A percentile compares a stretch with the other conserved stretches of the same genome.
phyloP scores from a whole-genome alignment of 2,888 invertebrate genomes.

The Amphiduros pacificus region DNA sequence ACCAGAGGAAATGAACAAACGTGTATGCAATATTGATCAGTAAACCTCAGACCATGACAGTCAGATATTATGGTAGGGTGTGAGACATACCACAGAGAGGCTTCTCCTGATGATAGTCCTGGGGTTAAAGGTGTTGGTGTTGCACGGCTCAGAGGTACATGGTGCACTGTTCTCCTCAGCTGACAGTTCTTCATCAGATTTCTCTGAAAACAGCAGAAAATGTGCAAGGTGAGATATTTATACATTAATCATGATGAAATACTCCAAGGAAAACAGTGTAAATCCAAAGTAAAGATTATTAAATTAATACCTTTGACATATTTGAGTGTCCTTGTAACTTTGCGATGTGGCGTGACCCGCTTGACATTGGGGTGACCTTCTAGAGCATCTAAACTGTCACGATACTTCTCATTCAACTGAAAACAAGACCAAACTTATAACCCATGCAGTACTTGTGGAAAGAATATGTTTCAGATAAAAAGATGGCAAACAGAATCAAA shows the following conservation, averaged over 20 bases:
- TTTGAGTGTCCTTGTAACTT: slow-evolving; percentile 51
- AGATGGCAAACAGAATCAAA: neutral
- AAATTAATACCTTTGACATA: slow-evolving; percentile 41
- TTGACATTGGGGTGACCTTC: slow-evolving; percentile 50
- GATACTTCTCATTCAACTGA: slow-evolving; percentile 19
- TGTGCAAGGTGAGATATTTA: no score
- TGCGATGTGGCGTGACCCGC: slow-evolving; percentile 49
- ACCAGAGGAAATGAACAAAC: no score
- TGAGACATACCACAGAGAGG: slow-evolving; percentile 54
- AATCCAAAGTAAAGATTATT: no score
- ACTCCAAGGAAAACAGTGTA: no score
- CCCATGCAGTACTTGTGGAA: no score
- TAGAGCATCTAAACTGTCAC: slow-evolving; percentile 41
- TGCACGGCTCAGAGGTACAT: neutral
- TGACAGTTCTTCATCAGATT: no score
- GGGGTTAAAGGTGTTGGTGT: slow-evolving; percentile 24
- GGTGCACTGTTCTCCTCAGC: no score
- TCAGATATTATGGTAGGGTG: neutral
- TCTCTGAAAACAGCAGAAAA: no score
- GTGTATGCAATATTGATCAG: no score
- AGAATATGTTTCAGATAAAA: neutral
- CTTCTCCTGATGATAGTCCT: slow-evolving; percentile 51
- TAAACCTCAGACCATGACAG: no score
- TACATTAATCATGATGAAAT: no score
- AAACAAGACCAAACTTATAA: no score